Evolutionary conservation across 2,113 vertebrate species (phyloP).

Genomic region (Dicrurus megarhynchus): DNA sequence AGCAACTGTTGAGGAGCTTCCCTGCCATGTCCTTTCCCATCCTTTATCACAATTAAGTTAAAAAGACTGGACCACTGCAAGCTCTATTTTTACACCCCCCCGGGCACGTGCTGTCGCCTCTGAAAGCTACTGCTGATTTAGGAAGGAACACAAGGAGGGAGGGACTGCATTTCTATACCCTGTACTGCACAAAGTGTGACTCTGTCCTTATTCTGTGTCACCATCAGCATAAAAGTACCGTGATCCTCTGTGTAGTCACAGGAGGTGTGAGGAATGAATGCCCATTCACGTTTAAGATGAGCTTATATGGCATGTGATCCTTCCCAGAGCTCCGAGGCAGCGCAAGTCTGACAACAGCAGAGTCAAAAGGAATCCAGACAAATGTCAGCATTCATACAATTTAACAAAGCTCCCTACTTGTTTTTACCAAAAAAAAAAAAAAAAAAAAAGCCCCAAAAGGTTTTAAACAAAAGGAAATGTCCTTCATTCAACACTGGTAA

Average conservation of each 20-base stretch:
- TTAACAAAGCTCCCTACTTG: conserved; percentile 37
- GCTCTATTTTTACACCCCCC: conserved; percentile 7
- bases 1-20: conserved; percentile 8
- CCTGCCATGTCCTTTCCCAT: background rate
- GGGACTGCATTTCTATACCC: background rate
- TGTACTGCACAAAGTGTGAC: background rate
- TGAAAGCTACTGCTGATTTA: background rate
- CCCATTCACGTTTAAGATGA: conserved; percentile 44
- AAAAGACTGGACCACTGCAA: background rate
- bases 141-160: background rate
- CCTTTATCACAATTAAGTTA: conserved; percentile 17
- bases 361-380: conserved; percentile 23
- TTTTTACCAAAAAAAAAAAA: background rate
- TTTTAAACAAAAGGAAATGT: conserved; percentile 19
- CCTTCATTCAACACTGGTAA: conserved; percentile 38
- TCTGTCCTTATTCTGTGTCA: background rate
- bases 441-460: background rate
- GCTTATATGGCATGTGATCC: conserved; percentile 3
- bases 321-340: background rate
- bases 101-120: background rate
- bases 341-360: conserved; percentile 15
- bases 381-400: conserved; percentile 2
- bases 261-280: conserved; percentile 46
- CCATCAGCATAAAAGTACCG: background rate
- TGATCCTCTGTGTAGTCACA: background rate